These are phyloP conservation scores for Mesoligia furuncula DNA, from an alignment of 2,888 invertebrate genomes.

Conservation along the genomic window DNA sequence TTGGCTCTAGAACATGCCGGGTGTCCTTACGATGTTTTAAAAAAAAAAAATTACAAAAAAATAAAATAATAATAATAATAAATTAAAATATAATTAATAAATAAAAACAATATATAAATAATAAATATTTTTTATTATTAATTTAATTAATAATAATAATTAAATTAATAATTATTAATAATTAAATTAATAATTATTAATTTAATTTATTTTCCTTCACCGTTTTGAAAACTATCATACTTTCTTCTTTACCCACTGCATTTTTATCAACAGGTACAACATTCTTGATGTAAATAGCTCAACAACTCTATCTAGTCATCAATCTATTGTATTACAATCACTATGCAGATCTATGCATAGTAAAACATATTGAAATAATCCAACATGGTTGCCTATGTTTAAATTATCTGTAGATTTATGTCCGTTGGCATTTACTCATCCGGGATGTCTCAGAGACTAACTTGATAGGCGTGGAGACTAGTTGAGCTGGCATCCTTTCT, in stretches of 20 bases:
- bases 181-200: no score
- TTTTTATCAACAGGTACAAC: not conserved
- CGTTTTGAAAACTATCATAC: not conserved
- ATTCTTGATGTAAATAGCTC: not conserved
- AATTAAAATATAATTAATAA: no score
- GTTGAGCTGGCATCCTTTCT: constrained; percentile 34
- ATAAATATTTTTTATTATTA: no score
- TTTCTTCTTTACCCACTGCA: not conserved
- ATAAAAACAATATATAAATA: no score
- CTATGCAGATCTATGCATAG: constrained; percentile 51
- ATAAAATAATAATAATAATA: no score
- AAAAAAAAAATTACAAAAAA: no score
- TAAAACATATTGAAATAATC: constrained; percentile 13
- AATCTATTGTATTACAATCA: constrained; percentile 20
- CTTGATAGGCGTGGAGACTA: constrained; percentile 28
- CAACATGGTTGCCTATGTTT: constrained; percentile 47
- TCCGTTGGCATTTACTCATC: constrained; percentile 38
- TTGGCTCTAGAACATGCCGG: not conserved
- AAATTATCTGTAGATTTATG: constrained; percentile 56
- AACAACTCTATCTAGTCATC: not conserved
- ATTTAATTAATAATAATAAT: no score
- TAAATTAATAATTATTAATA: no score
- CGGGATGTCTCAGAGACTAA: constrained; percentile 41
- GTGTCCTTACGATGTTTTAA: not conserved
- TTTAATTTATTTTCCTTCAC: no score